A percentile compares a stretch with the other conserved stretches of the same genome.
phyloP scores from a whole-genome alignment of 35 echinoderm and acorn worm genomes.

The Ophioderma brevispina region DNA sequence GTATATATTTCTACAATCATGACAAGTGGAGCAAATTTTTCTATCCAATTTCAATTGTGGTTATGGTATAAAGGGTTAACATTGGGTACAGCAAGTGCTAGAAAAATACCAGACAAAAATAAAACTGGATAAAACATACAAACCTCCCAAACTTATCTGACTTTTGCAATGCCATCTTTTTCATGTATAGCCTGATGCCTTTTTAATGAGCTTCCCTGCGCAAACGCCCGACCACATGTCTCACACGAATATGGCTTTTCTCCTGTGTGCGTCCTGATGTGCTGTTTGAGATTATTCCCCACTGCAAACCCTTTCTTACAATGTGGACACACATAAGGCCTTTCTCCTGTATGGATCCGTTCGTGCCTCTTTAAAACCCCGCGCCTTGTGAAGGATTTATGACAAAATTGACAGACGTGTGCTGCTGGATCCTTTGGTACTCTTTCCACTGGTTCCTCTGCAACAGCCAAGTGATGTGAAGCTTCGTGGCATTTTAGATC shows the following conservation, averaged over 20 bases:
- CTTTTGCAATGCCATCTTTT: no score
- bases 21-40: no score
- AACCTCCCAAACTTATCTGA: no score
- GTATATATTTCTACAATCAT: no score
- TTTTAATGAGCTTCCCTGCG: background rate
- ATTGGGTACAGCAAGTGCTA: no score
- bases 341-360: constrained; percentile 24
- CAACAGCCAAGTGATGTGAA: background rate
- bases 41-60: no score
- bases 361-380: background rate
- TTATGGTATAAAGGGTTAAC: no score
- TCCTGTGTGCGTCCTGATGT: constrained; percentile 7
- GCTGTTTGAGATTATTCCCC: background rate
- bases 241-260: constrained; percentile 14
- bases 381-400: background rate
- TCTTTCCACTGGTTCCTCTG: background rate
- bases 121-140: no score
- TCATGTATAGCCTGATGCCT: constrained; percentile 1
- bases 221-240: constrained; percentile 24
- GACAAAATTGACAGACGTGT: background rate
- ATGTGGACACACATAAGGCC: constrained; percentile 15
- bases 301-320: constrained; percentile 11
- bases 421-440: background rate
- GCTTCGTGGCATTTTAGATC: background rate
- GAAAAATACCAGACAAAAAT: no score